A percentile compares a stretch with the other conserved stretches of the same genome.
phyloP scores from a whole-genome alignment of 2,888 invertebrate species.

The Callyntrura guangdongensis region DNA sequence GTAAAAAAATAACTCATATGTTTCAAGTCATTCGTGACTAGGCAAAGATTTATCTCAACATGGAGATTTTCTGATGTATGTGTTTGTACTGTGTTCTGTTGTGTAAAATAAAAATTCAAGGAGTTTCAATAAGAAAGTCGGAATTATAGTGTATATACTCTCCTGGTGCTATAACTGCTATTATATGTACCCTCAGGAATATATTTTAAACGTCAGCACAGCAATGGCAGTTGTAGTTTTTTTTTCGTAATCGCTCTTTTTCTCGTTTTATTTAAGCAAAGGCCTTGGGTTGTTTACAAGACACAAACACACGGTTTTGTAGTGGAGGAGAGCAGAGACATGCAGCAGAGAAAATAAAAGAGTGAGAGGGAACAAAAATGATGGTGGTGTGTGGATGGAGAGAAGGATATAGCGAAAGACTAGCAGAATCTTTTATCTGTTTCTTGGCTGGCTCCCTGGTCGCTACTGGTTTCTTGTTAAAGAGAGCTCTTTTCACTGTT shows the following conservation, averaged over 20 bases:
- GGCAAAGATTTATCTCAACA: constrained; percentile 76
- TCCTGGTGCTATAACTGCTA: not conserved
- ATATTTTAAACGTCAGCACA: constrained; percentile 61
- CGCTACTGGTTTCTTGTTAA: constrained; percentile 62
- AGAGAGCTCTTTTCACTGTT: constrained; percentile 44
- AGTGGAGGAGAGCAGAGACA: not conserved
- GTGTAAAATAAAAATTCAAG: not conserved
- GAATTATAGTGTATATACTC: not conserved
- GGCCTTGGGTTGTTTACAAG: constrained; percentile 75
- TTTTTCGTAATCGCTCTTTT: constrained; percentile 56
- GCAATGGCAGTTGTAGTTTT: constrained; percentile 34
- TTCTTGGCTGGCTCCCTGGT: constrained; percentile 60
- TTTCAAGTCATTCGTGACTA: constrained; percentile 78
- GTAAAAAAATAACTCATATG: constrained; percentile 77
- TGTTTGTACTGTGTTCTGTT: constrained; percentile 51
- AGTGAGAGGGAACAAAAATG: constrained; percentile 32
- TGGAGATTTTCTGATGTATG: constrained; percentile 76
- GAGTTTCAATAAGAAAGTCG: not conserved
- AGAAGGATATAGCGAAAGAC: constrained; percentile 35
- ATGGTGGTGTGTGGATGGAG: constrained; percentile 19
- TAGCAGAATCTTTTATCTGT: constrained; percentile 53
- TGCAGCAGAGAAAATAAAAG: not conserved
- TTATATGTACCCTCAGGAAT: constrained; percentile 30
- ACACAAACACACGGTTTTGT: constrained; percentile 31
- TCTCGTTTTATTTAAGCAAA: constrained; percentile 63